Evolutionary conservation across 2,888 invertebrate genomes (phyloP).

Genomic region (Bibio marci): DNA sequence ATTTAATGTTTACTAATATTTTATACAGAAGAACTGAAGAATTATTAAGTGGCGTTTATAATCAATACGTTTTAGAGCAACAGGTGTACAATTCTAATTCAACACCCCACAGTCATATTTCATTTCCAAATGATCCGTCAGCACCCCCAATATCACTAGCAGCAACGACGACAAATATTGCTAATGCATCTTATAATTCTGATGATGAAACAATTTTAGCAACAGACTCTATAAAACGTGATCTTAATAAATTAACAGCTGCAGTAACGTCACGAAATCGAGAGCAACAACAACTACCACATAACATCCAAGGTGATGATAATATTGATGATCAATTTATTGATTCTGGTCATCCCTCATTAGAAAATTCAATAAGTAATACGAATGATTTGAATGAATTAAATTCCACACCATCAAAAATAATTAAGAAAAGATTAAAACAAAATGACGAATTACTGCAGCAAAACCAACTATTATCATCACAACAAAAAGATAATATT

Average conservation of each 20-base stretch:
- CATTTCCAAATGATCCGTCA: constrained; percentile 10
- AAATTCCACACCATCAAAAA: constrained; percentile 3
- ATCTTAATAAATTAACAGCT: not conserved
- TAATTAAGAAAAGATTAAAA: not conserved
- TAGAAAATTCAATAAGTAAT: constrained; percentile 13
- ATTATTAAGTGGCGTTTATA: constrained; percentile 37
- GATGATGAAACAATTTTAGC: too few relatives aligned
- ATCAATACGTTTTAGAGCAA: constrained; percentile 27
- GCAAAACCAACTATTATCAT: not conserved
- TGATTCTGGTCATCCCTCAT: constrained; percentile 16
- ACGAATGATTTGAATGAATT: constrained; percentile 11
- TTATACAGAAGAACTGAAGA: constrained; percentile 42
- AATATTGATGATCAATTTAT: constrained; percentile 7
- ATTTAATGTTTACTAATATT: not conserved
- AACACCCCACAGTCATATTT: constrained; percentile 14
- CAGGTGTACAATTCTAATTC: constrained; percentile 13
- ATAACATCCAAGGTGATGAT: not conserved
- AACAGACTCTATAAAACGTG: not conserved
- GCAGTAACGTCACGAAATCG: not conserved
- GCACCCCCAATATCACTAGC: too few relatives aligned
- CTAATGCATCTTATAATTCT: too few relatives aligned
- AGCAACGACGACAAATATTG: too few relatives aligned
- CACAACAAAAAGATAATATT: constrained; percentile 4
- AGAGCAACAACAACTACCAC: not conserved
- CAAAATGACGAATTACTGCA: not conserved